Base-by-base conservation (phyloP, 1,140 invertebrate genomes). In the Chironomus striatipennis region DNA sequence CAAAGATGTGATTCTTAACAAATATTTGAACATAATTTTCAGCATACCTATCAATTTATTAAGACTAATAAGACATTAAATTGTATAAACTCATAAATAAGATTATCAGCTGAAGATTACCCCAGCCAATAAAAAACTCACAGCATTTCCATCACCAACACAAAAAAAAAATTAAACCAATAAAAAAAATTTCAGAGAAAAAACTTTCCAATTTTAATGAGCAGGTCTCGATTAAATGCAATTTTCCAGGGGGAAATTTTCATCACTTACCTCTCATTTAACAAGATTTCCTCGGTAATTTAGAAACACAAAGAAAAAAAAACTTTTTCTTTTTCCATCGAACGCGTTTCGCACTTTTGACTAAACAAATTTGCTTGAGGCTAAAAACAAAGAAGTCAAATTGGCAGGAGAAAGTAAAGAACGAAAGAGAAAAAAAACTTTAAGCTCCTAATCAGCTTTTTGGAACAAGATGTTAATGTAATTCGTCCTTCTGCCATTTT, bases 381-480 rank as follows among this genome's bases (percentile, higher is more conserved):
- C 4, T 57, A 57, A 57, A 15, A 57, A 57, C 47, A 57, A 12
- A 57, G 12, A 57, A 57, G 47, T 57, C 8, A 57, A 57, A n/a
- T n/a, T n/a, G 24, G n/a, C 4, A 57, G n/a, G 47, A 57, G n/a
- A n/a, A 57, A 57, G n/a, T n/a, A 57, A 57, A 57, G 47, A 57
- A 57, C 1, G n/a, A 4, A 57, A 57, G 47, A 57, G 15, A 12
- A 47, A 47, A 57, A 15, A 57, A 57, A 57, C 47, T 57, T 57
- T 57, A 57, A 57, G 47, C 47, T 57, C n/a, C 47, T 57, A 57
- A 57, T 57, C 47, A 57, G 47, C 47, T 57, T 57, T 34, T 57
- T 57, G 47, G n/a, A 57, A 57, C 47, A 57, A 57, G 47, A 57
- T 57, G 47, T 57, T 57, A 57, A 57, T 57, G 47, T 57, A 57